These are phyloP conservation scores for Eledone cirrhosa DNA, from an alignment of 2,888 invertebrate genomes.

Conservation along the genomic window DNA sequence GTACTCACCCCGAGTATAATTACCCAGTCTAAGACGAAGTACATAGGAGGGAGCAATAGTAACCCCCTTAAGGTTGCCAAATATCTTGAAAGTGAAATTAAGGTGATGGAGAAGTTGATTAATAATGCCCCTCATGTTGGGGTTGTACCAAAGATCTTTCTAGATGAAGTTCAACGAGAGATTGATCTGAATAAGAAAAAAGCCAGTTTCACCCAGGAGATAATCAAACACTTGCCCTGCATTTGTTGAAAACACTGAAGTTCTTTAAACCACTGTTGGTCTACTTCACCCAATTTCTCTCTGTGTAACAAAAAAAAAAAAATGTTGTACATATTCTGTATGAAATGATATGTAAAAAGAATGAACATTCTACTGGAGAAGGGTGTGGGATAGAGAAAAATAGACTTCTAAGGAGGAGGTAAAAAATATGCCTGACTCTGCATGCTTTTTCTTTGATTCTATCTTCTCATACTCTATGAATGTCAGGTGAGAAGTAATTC, in stretches of 20 bases:
- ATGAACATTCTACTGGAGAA: no score
- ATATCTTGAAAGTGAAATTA: conserved; percentile 45
- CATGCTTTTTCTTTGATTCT: no score
- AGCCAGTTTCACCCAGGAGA: conserved; percentile 11
- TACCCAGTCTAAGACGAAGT: conserved; percentile 64
- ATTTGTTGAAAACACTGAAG: neutral
- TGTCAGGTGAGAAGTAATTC: no score
- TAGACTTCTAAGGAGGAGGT: no score
- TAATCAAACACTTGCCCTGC: conserved; percentile 18
- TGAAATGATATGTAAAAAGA: no score
- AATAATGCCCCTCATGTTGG: conserved; percentile 81
- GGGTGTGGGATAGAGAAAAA: no score
- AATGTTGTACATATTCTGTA: no score
- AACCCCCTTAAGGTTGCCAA: conserved; percentile 37
- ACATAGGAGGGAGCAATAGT: conserved; percentile 44
- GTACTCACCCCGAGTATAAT: conserved; percentile 87
- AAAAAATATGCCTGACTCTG: no score
- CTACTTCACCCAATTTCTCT: no score
- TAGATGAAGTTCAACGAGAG: conserved; percentile 5
- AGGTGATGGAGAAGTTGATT: conserved; percentile 76
- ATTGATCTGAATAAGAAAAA: neutral
- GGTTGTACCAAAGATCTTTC: conserved; percentile 74
- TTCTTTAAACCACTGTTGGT: no score
- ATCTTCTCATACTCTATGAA: no score
- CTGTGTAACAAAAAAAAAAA: no score